A percentile compares a stretch with the other conserved stretches of the same genome.
phyloP scores from a whole-genome alignment of 2,888 invertebrate species.

The Apeira syringaria region DNA sequence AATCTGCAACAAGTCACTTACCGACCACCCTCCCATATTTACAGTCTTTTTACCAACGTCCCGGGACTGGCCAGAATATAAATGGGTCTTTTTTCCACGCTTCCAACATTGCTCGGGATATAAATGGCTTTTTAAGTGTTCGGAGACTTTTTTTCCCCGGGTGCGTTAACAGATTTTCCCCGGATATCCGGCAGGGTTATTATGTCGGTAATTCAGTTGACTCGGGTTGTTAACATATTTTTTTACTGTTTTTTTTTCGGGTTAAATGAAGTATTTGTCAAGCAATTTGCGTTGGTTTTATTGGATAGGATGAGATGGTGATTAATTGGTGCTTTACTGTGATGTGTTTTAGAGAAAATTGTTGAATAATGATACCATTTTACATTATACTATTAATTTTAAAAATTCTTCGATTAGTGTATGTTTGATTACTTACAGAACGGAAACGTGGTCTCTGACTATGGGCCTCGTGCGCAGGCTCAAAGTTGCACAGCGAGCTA shows the following conservation, averaged over 20 bases:
- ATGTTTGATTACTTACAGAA: too few relatives aligned
- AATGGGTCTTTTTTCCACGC: conserved; percentile 53
- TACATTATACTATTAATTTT: too few relatives aligned
- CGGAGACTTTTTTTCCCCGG: conserved; percentile 53
- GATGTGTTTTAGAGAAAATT: too few relatives aligned
- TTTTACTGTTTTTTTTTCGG: conserved; percentile 38
- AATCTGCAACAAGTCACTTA: conserved; percentile 29
- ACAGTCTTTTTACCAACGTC: conserved; percentile 35
- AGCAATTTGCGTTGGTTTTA: conserved; percentile 31
- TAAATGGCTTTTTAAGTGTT: conserved; percentile 65
- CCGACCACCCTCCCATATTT: conserved; percentile 17
- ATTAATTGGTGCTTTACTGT: conserved; percentile 8
- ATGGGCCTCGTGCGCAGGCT: too few relatives aligned
- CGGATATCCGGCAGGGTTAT: conserved; percentile 43
- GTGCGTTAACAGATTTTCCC: conserved; percentile 67
- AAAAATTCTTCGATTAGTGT: too few relatives aligned
- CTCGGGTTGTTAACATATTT: conserved; percentile 39
- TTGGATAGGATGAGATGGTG: background rate
- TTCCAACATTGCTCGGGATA: conserved; percentile 42
- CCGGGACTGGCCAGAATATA: conserved; percentile 45
- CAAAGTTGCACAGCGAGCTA: too few relatives aligned
- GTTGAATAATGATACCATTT: too few relatives aligned
- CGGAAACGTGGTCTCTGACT: too few relatives aligned
- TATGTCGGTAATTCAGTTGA: conserved; percentile 39
- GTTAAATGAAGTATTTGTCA: conserved; percentile 39